Conservation (phyloP, 2,113 vertebrate genomes). For the Lamprologus ornatipinnis region DNA sequence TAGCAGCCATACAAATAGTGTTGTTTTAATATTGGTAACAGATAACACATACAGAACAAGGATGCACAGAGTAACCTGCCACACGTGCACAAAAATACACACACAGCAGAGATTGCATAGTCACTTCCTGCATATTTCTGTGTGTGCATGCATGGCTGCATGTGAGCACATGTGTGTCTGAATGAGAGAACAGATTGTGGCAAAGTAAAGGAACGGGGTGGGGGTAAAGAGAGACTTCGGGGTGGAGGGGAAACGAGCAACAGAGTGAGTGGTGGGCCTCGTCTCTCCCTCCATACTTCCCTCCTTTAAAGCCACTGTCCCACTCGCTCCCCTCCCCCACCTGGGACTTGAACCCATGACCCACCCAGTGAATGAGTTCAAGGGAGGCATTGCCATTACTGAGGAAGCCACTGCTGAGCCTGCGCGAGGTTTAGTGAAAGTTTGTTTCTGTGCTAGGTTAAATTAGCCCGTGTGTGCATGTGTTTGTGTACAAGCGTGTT, state of each 20-base stretch:
- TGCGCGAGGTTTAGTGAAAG: background rate
- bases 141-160: background rate
- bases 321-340: constrained; percentile 44
- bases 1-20: background rate
- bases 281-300: background rate
- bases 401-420: background rate
- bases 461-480: background rate
- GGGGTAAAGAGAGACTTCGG: constrained; percentile 9
- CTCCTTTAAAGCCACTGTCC: background rate
- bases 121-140: background rate
- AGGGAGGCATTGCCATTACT: constrained; percentile 49
- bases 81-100: background rate
- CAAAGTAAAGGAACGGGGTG: constrained; percentile 20
- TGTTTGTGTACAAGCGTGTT: background rate
- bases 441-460: background rate
- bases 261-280: background rate
- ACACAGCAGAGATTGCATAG: background rate
- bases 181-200: constrained; percentile 25
- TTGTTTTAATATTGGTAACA: background rate
- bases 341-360: constrained; percentile 73
- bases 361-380: constrained; percentile 67
- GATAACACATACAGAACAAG: background rate
- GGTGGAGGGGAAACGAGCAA: background rate
- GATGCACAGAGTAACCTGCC: background rate
- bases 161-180: background rate